A percentile compares a stretch with the other conserved stretches of the same genome.
These are phyloP conservation scores for Stenurella melanura DNA, from an alignment of 2,888 invertebrate species.

Conservation along the genomic window DNA sequence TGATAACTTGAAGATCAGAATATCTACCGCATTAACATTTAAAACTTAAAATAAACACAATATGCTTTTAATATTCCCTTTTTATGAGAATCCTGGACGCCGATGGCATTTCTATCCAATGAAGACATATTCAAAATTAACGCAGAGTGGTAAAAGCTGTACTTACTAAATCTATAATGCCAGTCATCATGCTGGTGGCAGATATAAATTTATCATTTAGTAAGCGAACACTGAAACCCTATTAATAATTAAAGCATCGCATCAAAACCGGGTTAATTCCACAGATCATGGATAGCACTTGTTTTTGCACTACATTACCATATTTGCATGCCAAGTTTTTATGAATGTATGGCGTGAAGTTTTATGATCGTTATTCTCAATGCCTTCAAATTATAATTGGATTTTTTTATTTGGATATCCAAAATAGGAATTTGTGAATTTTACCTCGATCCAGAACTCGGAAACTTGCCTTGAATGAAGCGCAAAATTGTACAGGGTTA, in stretches of 20 bases:
- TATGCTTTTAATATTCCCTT: neutral
- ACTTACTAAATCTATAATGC: constrained; percentile 21
- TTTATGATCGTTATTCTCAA: neutral
- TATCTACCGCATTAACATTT: no score
- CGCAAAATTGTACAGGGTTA: no score
- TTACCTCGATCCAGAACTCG: no score
- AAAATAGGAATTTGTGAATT: no score
- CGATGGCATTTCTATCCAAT: neutral
- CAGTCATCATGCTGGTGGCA: constrained; percentile 7
- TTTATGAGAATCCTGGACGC: neutral
- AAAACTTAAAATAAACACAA: no score
- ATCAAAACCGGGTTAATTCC: neutral
- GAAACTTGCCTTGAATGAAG: no score
- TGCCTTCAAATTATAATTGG: neutral
- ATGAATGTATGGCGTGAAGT: neutral
- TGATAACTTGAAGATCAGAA: no score
- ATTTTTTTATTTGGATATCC: no score
- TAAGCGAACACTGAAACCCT: constrained; percentile 1
- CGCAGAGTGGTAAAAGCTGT: constrained; percentile 19
- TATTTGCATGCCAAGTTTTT: neutral
- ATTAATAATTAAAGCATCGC: neutral
- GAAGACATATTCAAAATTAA: neutral
- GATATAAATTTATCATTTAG: constrained; percentile 15
- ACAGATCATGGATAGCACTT: neutral
- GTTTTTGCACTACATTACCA: neutral